These are phyloP conservation scores for Therioaphis trifolii DNA, from an alignment of 2,888 invertebrate genomes.

Conservation along the genomic window DNA sequence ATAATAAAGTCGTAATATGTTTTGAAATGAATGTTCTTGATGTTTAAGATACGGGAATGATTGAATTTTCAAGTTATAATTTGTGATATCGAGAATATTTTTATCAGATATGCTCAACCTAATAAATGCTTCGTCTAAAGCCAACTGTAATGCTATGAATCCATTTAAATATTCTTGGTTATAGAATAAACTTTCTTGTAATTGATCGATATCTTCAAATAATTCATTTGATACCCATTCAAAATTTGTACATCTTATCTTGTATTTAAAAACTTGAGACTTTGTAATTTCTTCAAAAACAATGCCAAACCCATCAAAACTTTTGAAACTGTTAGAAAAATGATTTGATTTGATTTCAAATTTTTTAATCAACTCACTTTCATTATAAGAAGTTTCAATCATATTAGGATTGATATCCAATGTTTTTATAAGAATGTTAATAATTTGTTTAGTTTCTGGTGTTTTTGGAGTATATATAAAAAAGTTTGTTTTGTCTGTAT, in stretches of 20 bases:
- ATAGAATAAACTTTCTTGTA: too few species aligned
- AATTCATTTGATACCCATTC: conserved; percentile 40
- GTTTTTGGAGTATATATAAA: conserved; percentile 38
- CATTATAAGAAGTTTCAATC: conserved; percentile 7
- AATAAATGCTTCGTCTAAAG: conserved; percentile 60
- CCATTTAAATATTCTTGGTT: conserved; percentile 43
- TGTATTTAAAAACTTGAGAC: conserved; percentile 62
- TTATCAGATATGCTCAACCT: not conserved
- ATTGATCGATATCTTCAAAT: too few species aligned
- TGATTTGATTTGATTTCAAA: too few species aligned
- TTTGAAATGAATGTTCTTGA: not conserved
- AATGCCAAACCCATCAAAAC: conserved; percentile 60
- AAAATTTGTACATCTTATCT: conserved; percentile 61
- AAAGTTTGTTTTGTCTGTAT: fast-evolving
- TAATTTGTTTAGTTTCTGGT: conserved; percentile 10
- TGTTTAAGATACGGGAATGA: conserved; percentile 52
- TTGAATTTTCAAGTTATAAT: conserved; percentile 41
- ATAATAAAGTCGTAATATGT: not conserved
- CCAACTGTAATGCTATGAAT: conserved; percentile 63
- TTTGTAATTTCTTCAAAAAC: conserved; percentile 61
- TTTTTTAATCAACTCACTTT: conserved; percentile 14
- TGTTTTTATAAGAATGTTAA: not conserved
- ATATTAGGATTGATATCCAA: conserved; percentile 6
- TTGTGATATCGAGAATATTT: not conserved
- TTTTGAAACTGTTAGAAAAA: too few species aligned